phyloP scores from a whole-genome alignment of 2,797 vertebrate species.

The Pangasius mekongensis region DNA sequence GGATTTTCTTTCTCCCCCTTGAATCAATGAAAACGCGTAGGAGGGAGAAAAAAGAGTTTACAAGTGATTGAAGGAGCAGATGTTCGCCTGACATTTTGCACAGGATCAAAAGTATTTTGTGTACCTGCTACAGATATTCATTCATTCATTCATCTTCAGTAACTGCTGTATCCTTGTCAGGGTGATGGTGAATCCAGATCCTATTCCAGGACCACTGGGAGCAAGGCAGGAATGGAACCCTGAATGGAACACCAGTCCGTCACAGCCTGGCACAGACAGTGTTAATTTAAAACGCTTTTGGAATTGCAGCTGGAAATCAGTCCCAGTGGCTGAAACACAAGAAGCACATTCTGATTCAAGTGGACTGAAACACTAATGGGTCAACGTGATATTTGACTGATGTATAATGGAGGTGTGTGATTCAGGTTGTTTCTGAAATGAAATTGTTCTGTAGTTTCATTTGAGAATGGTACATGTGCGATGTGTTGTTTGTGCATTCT shows the following conservation, averaged over 20 bases:
- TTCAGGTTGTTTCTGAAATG: constrained; percentile 40
- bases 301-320: background rate
- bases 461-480: constrained; percentile 29
- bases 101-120: constrained; percentile 35
- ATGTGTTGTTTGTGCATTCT: constrained; percentile 15
- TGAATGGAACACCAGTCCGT: background rate
- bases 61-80: constrained; percentile 34
- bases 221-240: background rate
- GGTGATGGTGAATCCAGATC: background rate
- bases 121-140: background rate
- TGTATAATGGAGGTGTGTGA: constrained; percentile 13
- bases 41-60: background rate
- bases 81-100: constrained; percentile 34
- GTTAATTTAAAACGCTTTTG: background rate
- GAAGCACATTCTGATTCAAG: background rate
- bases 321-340: background rate
- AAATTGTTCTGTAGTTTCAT: constrained; percentile 48
- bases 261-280: background rate
- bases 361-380: constrained; percentile 12
- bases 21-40: constrained; percentile 28
- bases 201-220: background rate
- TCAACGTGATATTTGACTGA: background rate
- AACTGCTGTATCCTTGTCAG: background rate
- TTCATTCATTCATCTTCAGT: background rate
- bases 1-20: constrained; percentile 28